Conservation (phyloP, 2,113 vertebrate genomes). For the Diglossa brunneiventris region DNA sequence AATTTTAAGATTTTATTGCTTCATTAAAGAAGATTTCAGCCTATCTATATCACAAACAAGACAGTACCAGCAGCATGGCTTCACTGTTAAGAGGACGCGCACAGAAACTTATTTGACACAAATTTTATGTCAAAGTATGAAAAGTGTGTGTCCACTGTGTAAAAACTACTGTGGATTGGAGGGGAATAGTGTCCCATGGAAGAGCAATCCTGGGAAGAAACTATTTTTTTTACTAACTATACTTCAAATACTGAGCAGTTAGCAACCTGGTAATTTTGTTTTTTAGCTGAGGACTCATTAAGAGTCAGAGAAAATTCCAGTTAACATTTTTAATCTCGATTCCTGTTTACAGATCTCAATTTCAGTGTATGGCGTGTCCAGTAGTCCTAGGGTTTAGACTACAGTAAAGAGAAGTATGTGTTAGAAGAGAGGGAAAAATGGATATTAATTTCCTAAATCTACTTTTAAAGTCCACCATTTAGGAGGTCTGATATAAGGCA, state of each 20-base stretch:
- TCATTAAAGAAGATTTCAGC: neutral
- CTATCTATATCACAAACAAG: neutral
- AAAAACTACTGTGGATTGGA: neutral
- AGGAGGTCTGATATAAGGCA: neutral
- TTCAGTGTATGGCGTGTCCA: neutral
- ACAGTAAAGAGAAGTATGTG: neutral
- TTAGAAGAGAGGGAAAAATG: neutral
- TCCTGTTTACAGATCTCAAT: neutral
- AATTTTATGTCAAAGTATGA: neutral
- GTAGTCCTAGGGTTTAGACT: neutral
- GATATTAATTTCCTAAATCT: neutral
- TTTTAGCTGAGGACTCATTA: neutral
- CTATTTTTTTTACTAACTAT: neutral
- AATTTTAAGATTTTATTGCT: neutral
- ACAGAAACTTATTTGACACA: neutral
- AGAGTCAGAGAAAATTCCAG: neutral
- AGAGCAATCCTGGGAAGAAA: neutral
- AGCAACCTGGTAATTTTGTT: neutral
- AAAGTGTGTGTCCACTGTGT: neutral
- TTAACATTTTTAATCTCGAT: neutral
- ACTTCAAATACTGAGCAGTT: neutral
- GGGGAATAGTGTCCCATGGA: neutral
- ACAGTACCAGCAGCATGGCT: neutral
- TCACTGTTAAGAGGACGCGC: neutral
- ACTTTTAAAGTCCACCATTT: neutral